These are phyloP conservation scores for Smithornis capensis DNA, from an alignment of 2,113 vertebrate species.

Conservation along the genomic window DNA sequence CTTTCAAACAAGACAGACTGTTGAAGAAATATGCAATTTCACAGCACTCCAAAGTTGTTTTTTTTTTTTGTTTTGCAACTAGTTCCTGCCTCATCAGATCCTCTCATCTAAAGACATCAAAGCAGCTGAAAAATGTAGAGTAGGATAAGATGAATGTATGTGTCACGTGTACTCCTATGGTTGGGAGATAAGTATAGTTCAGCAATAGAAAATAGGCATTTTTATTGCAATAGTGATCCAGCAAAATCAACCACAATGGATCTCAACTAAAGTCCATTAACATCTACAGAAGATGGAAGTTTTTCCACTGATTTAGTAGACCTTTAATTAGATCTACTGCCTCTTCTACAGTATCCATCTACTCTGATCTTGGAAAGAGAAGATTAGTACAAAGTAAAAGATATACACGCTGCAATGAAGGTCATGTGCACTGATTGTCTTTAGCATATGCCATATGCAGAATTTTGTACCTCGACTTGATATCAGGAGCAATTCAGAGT, in stretches of 20 bases:
- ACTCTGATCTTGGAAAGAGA: not conserved
- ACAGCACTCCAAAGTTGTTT: not conserved
- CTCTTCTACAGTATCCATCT: not conserved
- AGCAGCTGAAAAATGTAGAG: not conserved
- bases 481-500: slow-evolving; percentile 17
- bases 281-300: not conserved
- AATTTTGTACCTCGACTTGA: not conserved
- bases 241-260: not conserved
- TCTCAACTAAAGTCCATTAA: not conserved
- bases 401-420: not conserved
- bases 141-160: not conserved
- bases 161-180: not conserved
- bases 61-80: not conserved
- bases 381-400: not conserved
- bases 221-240: not conserved
- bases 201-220: not conserved
- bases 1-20: not conserved
- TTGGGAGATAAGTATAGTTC: not conserved
- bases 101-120: not conserved
- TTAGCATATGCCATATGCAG: not conserved
- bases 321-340: not conserved
- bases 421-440: not conserved
- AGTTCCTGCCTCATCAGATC: not conserved
- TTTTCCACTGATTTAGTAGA: not conserved
- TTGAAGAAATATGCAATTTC: not conserved